Evolutionary conservation across 1,140 invertebrate species (phyloP).

Genomic region (Macrobrachium nipponense): DNA sequence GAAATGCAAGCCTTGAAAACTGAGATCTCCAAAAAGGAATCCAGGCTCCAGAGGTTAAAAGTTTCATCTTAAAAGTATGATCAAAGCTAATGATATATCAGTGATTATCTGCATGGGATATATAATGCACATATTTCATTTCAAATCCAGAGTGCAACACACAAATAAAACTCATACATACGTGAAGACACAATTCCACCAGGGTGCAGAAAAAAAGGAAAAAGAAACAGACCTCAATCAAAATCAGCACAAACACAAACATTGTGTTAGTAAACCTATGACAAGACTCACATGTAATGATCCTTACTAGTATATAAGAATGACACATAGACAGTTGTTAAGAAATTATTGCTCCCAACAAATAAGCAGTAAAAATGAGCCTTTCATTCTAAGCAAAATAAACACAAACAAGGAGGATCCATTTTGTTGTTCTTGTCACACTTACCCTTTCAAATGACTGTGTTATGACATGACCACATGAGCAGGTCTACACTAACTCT

Average conservation of each 20-base stretch:
- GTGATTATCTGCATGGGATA: background rate
- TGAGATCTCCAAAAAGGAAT: background rate
- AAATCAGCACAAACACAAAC: conserved; percentile 12
- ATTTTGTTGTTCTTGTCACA: too few relatives aligned
- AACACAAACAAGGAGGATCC: too few relatives aligned
- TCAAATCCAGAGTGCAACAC: conserved; percentile 15
- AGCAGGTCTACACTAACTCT: too few relatives aligned
- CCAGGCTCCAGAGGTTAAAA: too few relatives aligned
- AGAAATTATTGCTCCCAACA: background rate
- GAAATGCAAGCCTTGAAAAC: background rate
- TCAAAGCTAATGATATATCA: background rate
- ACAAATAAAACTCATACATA: conserved; percentile 25
- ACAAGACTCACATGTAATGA: conserved; percentile 6
- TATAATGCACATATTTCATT: conserved; percentile 23
- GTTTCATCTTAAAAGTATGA: too few relatives aligned
- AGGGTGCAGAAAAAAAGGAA: conserved; percentile 19
- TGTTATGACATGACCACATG: too few relatives aligned
- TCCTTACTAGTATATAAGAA: background rate
- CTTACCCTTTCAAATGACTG: too few relatives aligned
- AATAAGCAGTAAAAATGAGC: background rate
- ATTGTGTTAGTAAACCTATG: conserved; percentile 1
- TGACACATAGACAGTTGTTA: background rate
- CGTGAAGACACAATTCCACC: conserved; percentile 21
- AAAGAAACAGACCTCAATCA: conserved; percentile 21
- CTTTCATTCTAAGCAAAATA: background rate